A percentile compares a stretch with the other conserved stretches of the same genome.
Conservation (phyloP, 64 coral and sea anemone genomes). For the Montipora efflorescens region DNA sequence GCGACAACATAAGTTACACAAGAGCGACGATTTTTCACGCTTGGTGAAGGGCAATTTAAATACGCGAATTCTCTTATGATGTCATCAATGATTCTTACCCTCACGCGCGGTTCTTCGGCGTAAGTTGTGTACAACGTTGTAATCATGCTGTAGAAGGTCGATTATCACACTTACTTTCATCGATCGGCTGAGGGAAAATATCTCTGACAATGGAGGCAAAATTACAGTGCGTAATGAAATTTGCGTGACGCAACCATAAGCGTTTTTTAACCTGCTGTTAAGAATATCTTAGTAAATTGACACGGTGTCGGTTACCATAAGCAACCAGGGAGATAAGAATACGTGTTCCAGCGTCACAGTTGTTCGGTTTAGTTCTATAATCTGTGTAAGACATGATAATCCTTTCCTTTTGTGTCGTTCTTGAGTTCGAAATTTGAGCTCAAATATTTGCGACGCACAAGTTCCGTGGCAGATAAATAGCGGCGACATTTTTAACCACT, state of each 20-base stretch:
- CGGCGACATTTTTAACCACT: neutral
- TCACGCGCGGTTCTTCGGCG: neutral
- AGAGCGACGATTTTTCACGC: neutral
- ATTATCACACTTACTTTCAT: neutral
- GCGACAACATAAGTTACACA: slow-evolving; percentile 11
- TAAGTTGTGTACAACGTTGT: slow-evolving; percentile 24
- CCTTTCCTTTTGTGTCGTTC: neutral
- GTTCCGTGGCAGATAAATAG: neutral
- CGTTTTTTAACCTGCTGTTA: slow-evolving; percentile 10
- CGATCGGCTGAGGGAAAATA: neutral
- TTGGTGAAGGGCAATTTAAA: neutral
- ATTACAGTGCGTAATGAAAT: neutral
- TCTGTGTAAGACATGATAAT: slow-evolving; percentile 1
- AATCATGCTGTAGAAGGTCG: neutral
- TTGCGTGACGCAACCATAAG: slow-evolving; percentile 23
- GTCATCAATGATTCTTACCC: slow-evolving; percentile 38
- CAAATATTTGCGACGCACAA: neutral
- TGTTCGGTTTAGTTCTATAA: neutral
- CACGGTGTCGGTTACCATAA: neutral
- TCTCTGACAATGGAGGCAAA: neutral
- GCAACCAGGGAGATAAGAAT: neutral
- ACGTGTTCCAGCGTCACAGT: neutral
- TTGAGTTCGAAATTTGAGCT: neutral
- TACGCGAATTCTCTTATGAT: neutral
- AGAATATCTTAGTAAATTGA: neutral